Conservation (phyloP, 1,140 invertebrate genomes). For the Triops cancriformis region DNA sequence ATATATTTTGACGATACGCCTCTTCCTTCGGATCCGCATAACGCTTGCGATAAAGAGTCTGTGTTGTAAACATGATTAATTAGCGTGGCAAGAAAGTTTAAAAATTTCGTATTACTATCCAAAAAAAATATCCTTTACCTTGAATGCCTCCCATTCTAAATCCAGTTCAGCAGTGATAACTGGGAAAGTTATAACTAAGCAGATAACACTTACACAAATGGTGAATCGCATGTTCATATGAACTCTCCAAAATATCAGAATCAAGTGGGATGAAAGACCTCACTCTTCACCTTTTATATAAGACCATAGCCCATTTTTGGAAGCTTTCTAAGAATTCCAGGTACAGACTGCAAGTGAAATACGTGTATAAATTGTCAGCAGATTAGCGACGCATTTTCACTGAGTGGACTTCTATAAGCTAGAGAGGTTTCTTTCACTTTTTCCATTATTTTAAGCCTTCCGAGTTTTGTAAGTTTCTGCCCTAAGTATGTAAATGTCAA, state of each 20-base stretch:
- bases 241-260: background rate
- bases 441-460: too few species aligned
- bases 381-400: too few species aligned
- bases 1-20: background rate
- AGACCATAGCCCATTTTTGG: too few species aligned
- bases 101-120: background rate
- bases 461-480: too few species aligned
- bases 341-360: too few species aligned
- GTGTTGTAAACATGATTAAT: background rate
- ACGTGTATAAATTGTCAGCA: too few species aligned
- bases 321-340: too few species aligned
- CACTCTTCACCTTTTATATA: too few species aligned
- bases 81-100: background rate
- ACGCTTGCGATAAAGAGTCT: background rate
- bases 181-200: background rate
- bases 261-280: too few species aligned
- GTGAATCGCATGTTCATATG: background rate
- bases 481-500: too few species aligned
- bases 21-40: background rate
- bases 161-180: background rate
- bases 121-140: background rate
- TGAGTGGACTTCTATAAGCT: too few species aligned
- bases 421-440: too few species aligned
- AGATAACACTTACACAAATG: background rate
- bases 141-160: background rate